A percentile compares a stretch with the other conserved stretches of the same genome.
phyloP scores from a whole-genome alignment of 2,888 invertebrate genomes.

The Erebia epiphron region DNA sequence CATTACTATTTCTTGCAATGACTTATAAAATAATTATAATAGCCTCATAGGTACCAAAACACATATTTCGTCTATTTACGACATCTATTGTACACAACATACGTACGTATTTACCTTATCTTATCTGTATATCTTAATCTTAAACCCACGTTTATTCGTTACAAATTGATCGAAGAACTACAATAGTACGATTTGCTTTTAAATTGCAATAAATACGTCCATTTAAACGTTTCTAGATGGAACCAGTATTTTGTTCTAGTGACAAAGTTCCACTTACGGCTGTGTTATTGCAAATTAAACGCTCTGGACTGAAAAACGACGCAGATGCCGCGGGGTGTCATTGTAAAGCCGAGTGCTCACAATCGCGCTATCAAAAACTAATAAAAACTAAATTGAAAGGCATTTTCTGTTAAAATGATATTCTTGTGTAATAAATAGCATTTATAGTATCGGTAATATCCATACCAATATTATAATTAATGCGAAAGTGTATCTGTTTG shows the following conservation, averaged over 20 bases:
- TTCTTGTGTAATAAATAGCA: too few relatives aligned
- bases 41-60: too few relatives aligned
- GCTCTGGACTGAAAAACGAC: constrained; percentile 36
- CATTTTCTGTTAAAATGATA: too few relatives aligned
- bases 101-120: not conserved
- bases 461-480: too few relatives aligned
- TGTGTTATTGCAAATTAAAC: constrained; percentile 58
- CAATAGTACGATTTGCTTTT: constrained; percentile 30
- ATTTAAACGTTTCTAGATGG: constrained; percentile 23
- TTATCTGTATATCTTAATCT: not conserved
- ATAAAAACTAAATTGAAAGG: too few relatives aligned
- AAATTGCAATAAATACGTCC: constrained; percentile 22
- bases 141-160: constrained; percentile 26
- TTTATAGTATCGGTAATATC: too few relatives aligned
- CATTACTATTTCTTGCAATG: too few relatives aligned
- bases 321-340: constrained; percentile 2
- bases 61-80: too few relatives aligned
- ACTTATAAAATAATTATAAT: too few relatives aligned
- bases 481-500: too few relatives aligned
- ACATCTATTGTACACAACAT: too few relatives aligned
- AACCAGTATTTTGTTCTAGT: constrained; percentile 45
- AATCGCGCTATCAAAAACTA: not conserved
- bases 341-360: constrained; percentile 7
- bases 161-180: constrained; percentile 33
- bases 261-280: constrained; percentile 49